phyloP scores from a whole-genome alignment of 1,140 invertebrate genomes.

The Metopolophium dirhodum region DNA sequence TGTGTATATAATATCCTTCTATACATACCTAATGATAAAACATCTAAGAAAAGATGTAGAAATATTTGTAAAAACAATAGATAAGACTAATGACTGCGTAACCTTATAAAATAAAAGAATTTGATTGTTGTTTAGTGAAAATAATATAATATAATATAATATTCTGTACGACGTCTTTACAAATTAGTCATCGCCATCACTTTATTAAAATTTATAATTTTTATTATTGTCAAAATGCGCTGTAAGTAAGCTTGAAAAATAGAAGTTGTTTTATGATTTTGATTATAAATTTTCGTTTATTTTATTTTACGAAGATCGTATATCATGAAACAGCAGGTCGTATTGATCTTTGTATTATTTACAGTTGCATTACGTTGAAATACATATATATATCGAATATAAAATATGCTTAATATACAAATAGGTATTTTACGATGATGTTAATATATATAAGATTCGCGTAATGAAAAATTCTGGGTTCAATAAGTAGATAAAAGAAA shows the following conservation, averaged over 20 bases:
- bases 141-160: background rate
- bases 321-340: background rate
- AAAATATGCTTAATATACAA: background rate
- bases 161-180: background rate
- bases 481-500: background rate
- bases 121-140: background rate
- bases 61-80: background rate
- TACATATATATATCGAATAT: background rate
- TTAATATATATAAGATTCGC: background rate
- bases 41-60: background rate
- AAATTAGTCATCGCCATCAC: background rate
- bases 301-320: background rate
- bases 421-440: background rate
- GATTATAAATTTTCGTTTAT: background rate
- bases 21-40: background rate
- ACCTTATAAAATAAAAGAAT: background rate
- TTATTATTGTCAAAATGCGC: background rate
- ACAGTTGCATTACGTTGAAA: background rate
- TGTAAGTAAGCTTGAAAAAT: background rate
- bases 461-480: background rate
- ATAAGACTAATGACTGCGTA: background rate
- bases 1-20: background rate
- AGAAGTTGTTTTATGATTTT: background rate
- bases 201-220: background rate
- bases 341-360: background rate